Percentiles rank a stretch among this genome's conserved stretches.
These are phyloP conservation scores for Umimayanthus chanpuru DNA, from an alignment of 92 coral and sea anemone species.

Conservation along the genomic window DNA sequence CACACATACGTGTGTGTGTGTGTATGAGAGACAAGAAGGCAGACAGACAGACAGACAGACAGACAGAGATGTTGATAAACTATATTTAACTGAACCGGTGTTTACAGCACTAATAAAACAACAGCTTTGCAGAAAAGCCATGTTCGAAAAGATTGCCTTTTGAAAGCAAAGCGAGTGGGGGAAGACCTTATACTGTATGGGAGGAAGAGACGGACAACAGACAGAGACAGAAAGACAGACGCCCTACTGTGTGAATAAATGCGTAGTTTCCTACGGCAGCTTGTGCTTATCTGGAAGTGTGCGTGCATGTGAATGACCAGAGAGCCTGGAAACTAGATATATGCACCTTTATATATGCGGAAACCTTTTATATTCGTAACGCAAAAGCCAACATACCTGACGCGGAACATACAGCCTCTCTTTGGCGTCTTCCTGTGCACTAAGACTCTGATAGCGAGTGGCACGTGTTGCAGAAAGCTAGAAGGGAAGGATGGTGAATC, in stretches of 20 bases:
- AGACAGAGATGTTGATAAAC: not conserved
- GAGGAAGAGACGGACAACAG: not conserved
- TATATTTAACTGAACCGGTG: too few relatives aligned
- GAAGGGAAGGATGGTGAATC: not conserved
- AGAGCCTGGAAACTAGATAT: too few relatives aligned
- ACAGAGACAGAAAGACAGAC: not conserved
- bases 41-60: not conserved
- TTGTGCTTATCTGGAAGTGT: not conserved
- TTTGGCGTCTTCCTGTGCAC: slow-evolving; percentile 54
- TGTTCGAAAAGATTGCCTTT: too few relatives aligned
- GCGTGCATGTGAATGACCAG: not conserved
- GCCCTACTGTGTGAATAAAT: not conserved
- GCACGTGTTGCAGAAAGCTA: slow-evolving; percentile 80
- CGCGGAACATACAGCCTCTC: slow-evolving; percentile 60
- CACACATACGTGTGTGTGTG: too few relatives aligned
- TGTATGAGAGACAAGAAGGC: too few relatives aligned
- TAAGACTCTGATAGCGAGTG: slow-evolving; percentile 74
- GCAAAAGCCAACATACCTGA: slow-evolving; percentile 50
- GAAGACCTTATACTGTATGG: too few relatives aligned
- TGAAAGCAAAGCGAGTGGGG: too few relatives aligned
- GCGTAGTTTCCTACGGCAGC: too few relatives aligned
- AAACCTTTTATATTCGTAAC: not conserved
- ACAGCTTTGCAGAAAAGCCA: too few relatives aligned
- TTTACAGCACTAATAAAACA: too few relatives aligned
- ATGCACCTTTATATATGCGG: too few relatives aligned